Conservation (phyloP, 2,888 invertebrate species). For the Glaucopsyche alexis region DNA sequence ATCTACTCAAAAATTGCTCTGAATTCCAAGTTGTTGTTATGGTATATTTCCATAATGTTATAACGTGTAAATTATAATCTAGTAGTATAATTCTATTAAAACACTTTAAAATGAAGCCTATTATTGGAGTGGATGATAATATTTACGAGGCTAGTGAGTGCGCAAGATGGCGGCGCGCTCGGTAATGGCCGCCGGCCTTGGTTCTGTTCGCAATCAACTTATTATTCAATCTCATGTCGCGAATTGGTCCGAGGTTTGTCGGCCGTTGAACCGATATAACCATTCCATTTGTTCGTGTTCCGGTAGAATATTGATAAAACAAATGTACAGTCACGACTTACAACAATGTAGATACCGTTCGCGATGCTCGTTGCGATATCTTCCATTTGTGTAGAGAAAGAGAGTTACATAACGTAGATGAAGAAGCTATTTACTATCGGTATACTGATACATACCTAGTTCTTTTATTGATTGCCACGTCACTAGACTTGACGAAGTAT, state of each 20-base stretch:
- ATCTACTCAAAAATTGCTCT: too few relatives aligned
- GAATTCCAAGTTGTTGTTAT: too few relatives aligned
- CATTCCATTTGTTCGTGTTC: slow-evolving; percentile 49
- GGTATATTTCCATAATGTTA: not conserved
- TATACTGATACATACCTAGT: not conserved
- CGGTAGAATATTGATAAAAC: slow-evolving; percentile 29
- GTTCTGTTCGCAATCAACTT: slow-evolving; percentile 73
- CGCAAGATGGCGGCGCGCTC: slow-evolving; percentile 64
- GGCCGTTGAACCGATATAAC: slow-evolving; percentile 66
- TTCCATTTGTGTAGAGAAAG: slow-evolving; percentile 2
- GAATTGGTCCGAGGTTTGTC: slow-evolving; percentile 76
- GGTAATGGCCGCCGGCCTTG: slow-evolving; percentile 75
- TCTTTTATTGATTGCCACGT: not conserved
- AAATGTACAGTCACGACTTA: slow-evolving; percentile 26
- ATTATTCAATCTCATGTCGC: slow-evolving; percentile 80
- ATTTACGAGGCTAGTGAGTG: slow-evolving; percentile 51
- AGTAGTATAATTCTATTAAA: not conserved
- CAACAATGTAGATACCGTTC: slow-evolving; percentile 6
- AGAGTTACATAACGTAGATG: slow-evolving; percentile 32
- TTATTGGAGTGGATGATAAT: slow-evolving; percentile 19
- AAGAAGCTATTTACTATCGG: not conserved
- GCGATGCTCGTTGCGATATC: slow-evolving; percentile 18
- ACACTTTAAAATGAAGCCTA: not conserved
- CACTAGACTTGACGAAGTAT: not conserved
- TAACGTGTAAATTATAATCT: not conserved